Evolutionary conservation across 2,113 vertebrate species (phyloP).

Genomic region (Willisornis vidua): DNA sequence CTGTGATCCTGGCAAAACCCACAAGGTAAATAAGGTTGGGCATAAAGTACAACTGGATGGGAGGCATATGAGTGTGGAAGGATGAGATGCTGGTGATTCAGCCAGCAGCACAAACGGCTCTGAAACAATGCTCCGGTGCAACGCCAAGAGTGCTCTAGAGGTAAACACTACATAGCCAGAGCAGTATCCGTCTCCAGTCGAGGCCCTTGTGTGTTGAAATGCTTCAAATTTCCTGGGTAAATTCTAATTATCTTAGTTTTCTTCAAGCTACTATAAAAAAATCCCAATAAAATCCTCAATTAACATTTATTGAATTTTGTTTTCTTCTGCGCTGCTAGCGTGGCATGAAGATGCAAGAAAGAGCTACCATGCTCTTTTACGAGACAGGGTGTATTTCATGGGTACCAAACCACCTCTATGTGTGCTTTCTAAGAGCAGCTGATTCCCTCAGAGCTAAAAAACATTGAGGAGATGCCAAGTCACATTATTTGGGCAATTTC

Average conservation of each 20-base stretch:
- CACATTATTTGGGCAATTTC: neutral
- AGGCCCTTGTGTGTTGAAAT: neutral
- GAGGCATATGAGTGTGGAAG: neutral
- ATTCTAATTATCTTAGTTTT: neutral
- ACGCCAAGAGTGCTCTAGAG: neutral
- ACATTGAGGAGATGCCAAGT: neutral
- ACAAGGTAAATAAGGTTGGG: conserved; percentile 51
- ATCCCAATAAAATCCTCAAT: neutral
- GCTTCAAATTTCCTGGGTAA: neutral
- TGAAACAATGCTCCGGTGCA: neutral
- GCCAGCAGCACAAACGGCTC: neutral
- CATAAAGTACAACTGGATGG: conserved; percentile 19
- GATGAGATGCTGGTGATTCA: neutral
- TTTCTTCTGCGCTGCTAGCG: neutral
- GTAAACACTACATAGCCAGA: neutral
- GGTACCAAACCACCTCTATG: neutral
- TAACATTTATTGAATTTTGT: neutral
- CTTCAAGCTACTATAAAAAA: neutral
- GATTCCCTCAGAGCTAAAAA: neutral
- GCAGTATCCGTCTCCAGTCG: neutral
- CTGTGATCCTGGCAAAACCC: conserved; percentile 61
- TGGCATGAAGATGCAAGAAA: neutral
- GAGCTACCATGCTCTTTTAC: neutral
- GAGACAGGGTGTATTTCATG: neutral
- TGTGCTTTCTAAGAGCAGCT: neutral